Base-by-base conservation (phyloP, 2,888 invertebrate genomes). In the Stenodema calcarata region DNA sequence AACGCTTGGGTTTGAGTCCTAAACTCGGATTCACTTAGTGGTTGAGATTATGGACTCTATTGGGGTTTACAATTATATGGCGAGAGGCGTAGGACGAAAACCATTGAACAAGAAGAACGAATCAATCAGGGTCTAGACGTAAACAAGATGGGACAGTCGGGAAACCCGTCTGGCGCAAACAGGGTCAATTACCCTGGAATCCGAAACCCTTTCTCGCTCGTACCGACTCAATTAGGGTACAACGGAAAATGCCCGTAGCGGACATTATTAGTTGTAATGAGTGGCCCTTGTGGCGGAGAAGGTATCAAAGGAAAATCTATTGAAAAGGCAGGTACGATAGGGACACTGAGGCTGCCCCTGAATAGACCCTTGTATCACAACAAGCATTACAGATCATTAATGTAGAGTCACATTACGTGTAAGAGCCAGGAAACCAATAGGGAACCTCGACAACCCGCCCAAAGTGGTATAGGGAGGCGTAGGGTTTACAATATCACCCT, bases 311-410 rank as follows among this genome's bases (percentile, higher is more conserved):
- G 78, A 23, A 78, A 78, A 81, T 12, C 81, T n/a, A 81, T 54
- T 81, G 81, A 54, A 81, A 81, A 28, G 44, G 18, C 44, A 23
- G 28, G 23, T 12, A 23, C 28, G 23, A 23, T 11, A 14, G 54
- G 50, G 14, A 35, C 2, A 7, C 4, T 2, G 7, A 7, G 35
- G 2, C 35, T 35, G 7, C 35, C 62, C 28, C n/a, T 81, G 62
- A 81, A 78, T 78, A 44, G 42, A 44, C 42, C 42, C 42, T 62
- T 82, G 82, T 69, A 82, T 82, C 82, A 82, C 82, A 69, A 62
- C 54, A 81, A 54, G 82, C 82, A 82, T 82, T 82, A 82, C 69
- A 82, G 82, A 69, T 82, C 82, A 82, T 82, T 82, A 82, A 81
- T 69, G 82, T 69, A 82, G 82, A 82, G 82, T 82, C 82, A 82